Percentiles rank a stretch among this genome's conserved stretches.
Conservation (phyloP, 2,888 invertebrate species). For the Meiosimyza platycephala region DNA sequence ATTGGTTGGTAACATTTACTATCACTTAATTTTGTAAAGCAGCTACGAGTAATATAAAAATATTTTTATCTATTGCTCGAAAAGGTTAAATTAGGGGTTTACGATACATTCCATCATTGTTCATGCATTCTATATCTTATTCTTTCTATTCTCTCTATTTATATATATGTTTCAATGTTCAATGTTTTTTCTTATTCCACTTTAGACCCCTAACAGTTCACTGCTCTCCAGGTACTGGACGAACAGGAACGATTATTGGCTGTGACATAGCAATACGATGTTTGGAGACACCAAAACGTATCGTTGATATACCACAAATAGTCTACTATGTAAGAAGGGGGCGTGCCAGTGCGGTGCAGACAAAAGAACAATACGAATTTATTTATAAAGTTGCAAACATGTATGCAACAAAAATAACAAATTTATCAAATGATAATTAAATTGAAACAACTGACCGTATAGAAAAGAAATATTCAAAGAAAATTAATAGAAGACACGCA, state of each 20-base stretch:
- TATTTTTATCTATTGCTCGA: too few species aligned
- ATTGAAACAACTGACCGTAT: background rate
- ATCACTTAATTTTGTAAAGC: too few species aligned
- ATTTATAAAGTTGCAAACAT: slow-evolving; percentile 90
- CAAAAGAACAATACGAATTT: slow-evolving; percentile 91
- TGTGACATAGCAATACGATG: slow-evolving; percentile 89
- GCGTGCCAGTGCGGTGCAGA: slow-evolving; percentile 89
- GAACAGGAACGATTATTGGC: slow-evolving; percentile 87
- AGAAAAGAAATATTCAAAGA: background rate
- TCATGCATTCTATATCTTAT: slow-evolving; percentile 27
- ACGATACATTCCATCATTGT: too few species aligned
- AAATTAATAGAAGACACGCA: background rate
- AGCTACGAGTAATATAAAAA: too few species aligned
- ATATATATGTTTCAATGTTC: slow-evolving; percentile 41
- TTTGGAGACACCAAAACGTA: slow-evolving; percentile 79
- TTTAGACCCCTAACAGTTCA: slow-evolving; percentile 81
- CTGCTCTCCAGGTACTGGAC: slow-evolving; percentile 91
- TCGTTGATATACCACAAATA: slow-evolving; percentile 87
- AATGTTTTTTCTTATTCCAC: slow-evolving; percentile 34
- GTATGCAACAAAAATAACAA: slow-evolving; percentile 86
- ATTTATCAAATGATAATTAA: slow-evolving; percentile 73
- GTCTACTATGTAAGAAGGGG: slow-evolving; percentile 87
- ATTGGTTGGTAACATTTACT: too few species aligned
- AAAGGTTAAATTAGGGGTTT: too few species aligned
- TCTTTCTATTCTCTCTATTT: slow-evolving; percentile 2